Base-by-base conservation (phyloP, 1,140 invertebrate genomes). In the Apis mellifera region DNA sequence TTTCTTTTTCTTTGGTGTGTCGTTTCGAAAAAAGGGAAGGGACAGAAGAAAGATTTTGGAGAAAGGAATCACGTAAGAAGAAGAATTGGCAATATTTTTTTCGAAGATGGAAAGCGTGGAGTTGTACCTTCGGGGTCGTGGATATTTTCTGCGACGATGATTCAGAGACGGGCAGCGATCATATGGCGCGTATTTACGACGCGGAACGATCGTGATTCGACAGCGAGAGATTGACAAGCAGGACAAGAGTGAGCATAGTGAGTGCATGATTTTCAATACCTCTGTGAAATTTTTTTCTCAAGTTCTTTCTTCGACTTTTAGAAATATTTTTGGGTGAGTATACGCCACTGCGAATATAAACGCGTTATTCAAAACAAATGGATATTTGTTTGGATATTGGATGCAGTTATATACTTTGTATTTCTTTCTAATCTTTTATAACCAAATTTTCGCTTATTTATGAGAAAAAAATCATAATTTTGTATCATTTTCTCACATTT, bases 111-210 rank as follows among this genome's bases (percentile, higher is more conserved):
- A 57, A 69, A 78, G 21, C 66, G 17, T 21, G 48, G 26, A 17
- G 54, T 76, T 68, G 23, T 64, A 64, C 79, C 54, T 66, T 42
- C 59, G 72, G 42, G 54, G 62, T 52, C 62, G 73, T 60, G 54
- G 72, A 76, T 82, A 82, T 82, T 82, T 82, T 82, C 79, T 82
- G 79, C 73, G 54, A 9, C 72, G 79, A 82, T 82, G 79, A 82
- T 82, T 82, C 79, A 82, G 26, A 76, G 48, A 54, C 79, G 62
- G 48, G 23, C 64, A 23, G 64, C 73, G 54, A 82, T 82, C 79
- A 76, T 82, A 82, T 54, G 72, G 73, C 48, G 17, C 48, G 73
- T 76, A 76, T 76, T 82, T 82, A 76, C 42, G 79, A 68, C 23
- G 55, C 72, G 72, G 50, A 65, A 74, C n/a, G 70, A 76, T 54